Conservation (phyloP, 2,888 invertebrate species). For the Matsumyia berberina region DNA sequence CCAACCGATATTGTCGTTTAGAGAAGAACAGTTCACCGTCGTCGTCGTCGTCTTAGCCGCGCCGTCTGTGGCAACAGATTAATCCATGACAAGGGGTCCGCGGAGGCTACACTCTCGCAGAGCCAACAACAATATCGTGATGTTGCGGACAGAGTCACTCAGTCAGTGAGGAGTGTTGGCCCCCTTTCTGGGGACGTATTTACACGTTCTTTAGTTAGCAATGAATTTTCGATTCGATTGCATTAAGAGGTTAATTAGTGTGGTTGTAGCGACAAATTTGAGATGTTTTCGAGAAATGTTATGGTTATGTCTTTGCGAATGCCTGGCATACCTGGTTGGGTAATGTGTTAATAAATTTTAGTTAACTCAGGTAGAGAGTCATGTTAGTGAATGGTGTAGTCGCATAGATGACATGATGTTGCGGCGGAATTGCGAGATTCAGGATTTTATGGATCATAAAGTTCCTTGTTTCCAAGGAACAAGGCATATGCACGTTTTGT, state of each 20-base stretch:
- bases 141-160: slow-evolving; percentile 35
- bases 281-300: slow-evolving; percentile 69
- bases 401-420: not conserved
- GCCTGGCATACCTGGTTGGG: slow-evolving; percentile 48
- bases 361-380: not conserved
- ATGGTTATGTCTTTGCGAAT: slow-evolving; percentile 70
- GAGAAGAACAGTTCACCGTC: slow-evolving; percentile 3
- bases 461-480: no score
- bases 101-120: not conserved
- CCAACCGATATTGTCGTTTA: slow-evolving; percentile 67
- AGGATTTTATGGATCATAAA: not conserved
- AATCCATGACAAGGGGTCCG: slow-evolving; percentile 16
- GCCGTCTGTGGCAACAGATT: slow-evolving; percentile 1
- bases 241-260: slow-evolving; percentile 75
- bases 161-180: slow-evolving; percentile 50
- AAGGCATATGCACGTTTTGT: no score
- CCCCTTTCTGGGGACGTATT: slow-evolving; percentile 53
- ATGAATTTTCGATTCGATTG: slow-evolving; percentile 75
- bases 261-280: slow-evolving; percentile 74
- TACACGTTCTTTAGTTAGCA: slow-evolving; percentile 73
- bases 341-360: slow-evolving; percentile 74
- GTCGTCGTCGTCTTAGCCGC: no score
- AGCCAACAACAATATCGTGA: slow-evolving; percentile 68
- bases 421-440: not conserved
- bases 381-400: not conserved